Conservation (phyloP, 64 coral and sea anemone species). For the Exaiptasia diaphana region DNA sequence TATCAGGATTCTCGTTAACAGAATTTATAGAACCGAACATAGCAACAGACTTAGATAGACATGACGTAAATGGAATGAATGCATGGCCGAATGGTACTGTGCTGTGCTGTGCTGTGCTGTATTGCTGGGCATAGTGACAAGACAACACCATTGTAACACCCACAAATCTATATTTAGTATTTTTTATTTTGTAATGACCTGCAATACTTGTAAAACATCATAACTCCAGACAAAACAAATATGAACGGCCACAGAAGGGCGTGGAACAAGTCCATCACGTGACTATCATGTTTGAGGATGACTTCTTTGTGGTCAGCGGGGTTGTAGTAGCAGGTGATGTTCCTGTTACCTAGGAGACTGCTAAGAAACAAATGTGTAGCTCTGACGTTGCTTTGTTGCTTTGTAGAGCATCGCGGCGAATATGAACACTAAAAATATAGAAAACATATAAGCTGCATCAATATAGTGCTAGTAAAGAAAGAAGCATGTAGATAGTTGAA, state of each 20-base stretch:
- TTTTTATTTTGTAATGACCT: background rate
- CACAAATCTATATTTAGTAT: background rate
- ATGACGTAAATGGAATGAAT: too few species aligned
- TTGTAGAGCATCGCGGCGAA: too few species aligned
- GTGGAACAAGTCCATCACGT: background rate
- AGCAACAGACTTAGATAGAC: background rate
- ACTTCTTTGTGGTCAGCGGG: conserved; percentile 2
- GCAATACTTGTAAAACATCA: conserved; percentile 1
- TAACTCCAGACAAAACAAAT: background rate
- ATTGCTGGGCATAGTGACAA: too few species aligned
- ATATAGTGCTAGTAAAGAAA: too few species aligned
- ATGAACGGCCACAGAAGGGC: background rate
- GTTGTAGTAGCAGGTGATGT: conserved; percentile 4
- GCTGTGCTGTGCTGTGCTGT: too few species aligned
- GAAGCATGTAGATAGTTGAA: too few species aligned
- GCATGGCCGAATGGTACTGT: too few species aligned
- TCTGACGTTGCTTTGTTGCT: too few species aligned
- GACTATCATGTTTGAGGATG: background rate
- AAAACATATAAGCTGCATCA: too few species aligned
- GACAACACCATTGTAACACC: background rate
- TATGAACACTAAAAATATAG: too few species aligned
- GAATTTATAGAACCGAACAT: background rate
- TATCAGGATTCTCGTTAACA: background rate
- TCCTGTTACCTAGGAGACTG: too few species aligned
- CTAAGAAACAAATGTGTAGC: too few species aligned